Evolutionary conservation across 2,888 invertebrate species (phyloP).

Genomic region (Drosophila barbarae): DNA sequence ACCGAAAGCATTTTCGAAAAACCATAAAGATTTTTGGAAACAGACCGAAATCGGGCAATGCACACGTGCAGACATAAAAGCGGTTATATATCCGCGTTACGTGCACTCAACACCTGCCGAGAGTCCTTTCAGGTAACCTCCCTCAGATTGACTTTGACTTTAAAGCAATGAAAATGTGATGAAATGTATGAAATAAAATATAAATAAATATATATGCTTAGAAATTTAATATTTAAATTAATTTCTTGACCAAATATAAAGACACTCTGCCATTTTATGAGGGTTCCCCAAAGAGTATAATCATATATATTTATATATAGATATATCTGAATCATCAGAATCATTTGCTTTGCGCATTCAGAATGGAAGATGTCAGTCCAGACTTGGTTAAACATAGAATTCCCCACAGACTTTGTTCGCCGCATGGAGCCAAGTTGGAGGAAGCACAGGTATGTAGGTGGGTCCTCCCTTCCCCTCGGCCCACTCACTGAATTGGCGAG

Average conservation of each 20-base stretch:
- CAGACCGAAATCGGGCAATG: background rate
- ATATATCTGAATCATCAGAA: background rate
- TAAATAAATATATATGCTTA: background rate
- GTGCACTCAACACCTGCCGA: constrained; percentile 60
- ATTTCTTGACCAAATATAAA: too few relatives aligned
- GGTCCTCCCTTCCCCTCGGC: background rate
- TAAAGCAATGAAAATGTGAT: background rate
- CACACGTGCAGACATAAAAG: constrained; percentile 46
- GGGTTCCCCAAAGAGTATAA: background rate
- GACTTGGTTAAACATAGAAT: constrained; percentile 5
- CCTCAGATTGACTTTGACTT: background rate
- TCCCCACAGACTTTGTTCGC: constrained; percentile 3
- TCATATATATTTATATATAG: background rate
- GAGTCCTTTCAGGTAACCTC: constrained; percentile 7
- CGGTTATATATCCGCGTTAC: constrained; percentile 39
- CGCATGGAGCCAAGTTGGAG: background rate
- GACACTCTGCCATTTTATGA: background rate
- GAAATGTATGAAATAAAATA: background rate
- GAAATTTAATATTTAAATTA: background rate
- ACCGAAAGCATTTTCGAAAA: constrained; percentile 9
- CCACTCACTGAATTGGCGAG: constrained; percentile 15
- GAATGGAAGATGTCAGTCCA: constrained; percentile 1
- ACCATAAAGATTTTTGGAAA: constrained; percentile 22
- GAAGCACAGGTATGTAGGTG: background rate
- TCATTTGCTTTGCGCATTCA: background rate